A percentile compares a stretch with the other conserved stretches of the same genome.
Evolutionary conservation across 2,888 invertebrate species (phyloP).

Genomic region (Camponotus fellah): DNA sequence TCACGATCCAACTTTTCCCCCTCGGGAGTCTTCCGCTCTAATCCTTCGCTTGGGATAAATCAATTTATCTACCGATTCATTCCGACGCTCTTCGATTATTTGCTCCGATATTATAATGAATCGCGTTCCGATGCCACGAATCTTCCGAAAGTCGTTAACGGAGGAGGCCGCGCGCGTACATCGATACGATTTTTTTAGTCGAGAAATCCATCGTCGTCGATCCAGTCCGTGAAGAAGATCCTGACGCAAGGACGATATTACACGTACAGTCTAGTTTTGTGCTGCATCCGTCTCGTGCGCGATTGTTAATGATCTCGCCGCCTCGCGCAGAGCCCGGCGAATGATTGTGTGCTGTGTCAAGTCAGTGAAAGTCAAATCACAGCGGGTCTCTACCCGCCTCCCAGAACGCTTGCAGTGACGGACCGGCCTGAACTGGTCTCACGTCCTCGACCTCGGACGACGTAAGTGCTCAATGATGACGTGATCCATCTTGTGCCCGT

Average conservation of each 20-base stretch:
- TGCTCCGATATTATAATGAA: background rate
- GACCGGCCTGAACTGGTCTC: slow-evolving; percentile 71
- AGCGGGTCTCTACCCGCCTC: slow-evolving; percentile 51
- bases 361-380: slow-evolving; percentile 79
- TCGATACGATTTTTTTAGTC: slow-evolving; percentile 65
- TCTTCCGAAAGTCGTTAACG: slow-evolving; percentile 50
- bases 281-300: slow-evolving; percentile 51
- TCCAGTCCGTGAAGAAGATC: slow-evolving; percentile 10
- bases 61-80: slow-evolving; percentile 19
- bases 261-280: slow-evolving; percentile 39
- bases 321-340: slow-evolving; percentile 41
- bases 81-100: background rate
- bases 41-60: slow-evolving; percentile 16
- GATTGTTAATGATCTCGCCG: slow-evolving; percentile 59
- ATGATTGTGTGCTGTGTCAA: slow-evolving; percentile 74
- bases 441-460: slow-evolving; percentile 61
- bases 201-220: slow-evolving; percentile 30
- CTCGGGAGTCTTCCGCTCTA: slow-evolving; percentile 21
- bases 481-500: slow-evolving; percentile 20
- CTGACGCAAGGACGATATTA: slow-evolving; percentile 22
- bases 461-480: slow-evolving; percentile 65
- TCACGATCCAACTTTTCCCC: slow-evolving; percentile 26
- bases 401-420: slow-evolving; percentile 71
- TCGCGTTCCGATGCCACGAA: slow-evolving; percentile 40
- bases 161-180: slow-evolving; percentile 29